Conservation (phyloP, 2,888 invertebrate genomes). For the Heliconius charithonia region DNA sequence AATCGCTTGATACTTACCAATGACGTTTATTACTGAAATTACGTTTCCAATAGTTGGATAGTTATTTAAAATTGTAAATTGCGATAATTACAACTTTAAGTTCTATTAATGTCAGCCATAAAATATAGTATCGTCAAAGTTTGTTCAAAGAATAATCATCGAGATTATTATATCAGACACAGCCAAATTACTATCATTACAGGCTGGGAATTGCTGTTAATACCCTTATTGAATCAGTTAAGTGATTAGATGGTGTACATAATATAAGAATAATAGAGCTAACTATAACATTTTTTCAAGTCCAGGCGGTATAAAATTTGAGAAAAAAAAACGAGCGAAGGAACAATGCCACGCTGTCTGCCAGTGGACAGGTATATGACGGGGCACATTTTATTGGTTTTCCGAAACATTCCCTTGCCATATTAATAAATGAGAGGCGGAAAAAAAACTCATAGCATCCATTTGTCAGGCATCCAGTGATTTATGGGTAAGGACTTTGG, state of each 20-base stretch:
- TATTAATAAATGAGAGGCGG: conserved; percentile 83
- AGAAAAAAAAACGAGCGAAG: conserved; percentile 57
- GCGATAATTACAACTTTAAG: conserved; percentile 41
- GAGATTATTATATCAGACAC: conserved; percentile 48
- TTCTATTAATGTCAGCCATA: conserved; percentile 38
- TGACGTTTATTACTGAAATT: background rate
- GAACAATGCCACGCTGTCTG: conserved; percentile 83
- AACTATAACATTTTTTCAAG: conserved; percentile 55
- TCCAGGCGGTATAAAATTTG: conserved; percentile 58
- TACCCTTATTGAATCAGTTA: conserved; percentile 52
- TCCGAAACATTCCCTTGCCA: conserved; percentile 81
- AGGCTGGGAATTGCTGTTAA: conserved; percentile 49
- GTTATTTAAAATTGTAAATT: conserved; percentile 45
- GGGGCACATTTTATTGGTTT: conserved; percentile 84
- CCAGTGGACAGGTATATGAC: conserved; percentile 82
- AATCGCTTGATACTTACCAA: conserved; percentile 35
- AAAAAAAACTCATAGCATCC: conserved; percentile 80
- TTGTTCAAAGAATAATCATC: conserved; percentile 47
- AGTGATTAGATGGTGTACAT: conserved; percentile 53
- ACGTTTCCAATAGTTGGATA: conserved; percentile 12
- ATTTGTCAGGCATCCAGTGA: conserved; percentile 81
- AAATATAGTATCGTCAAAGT: conserved; percentile 43
- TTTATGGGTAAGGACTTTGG: conserved; percentile 79
- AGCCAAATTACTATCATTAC: conserved; percentile 49
- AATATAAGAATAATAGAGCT: conserved; percentile 49